Percentiles rank a stretch among this genome's conserved stretches.
phyloP scores from a whole-genome alignment of 1,140 invertebrate species.

The Pachypeltis micranthus region DNA sequence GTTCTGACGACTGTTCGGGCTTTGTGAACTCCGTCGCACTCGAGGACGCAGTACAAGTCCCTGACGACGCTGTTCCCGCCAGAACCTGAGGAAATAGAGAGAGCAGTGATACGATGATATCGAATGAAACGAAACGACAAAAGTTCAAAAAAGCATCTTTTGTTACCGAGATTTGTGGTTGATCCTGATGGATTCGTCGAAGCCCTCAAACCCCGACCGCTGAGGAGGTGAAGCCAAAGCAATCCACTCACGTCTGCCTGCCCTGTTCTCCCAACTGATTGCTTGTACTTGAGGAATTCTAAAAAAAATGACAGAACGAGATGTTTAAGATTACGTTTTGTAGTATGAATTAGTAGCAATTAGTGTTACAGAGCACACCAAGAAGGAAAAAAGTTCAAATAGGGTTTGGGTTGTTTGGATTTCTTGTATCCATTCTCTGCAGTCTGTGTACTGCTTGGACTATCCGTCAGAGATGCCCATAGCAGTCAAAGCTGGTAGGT shows the following conservation, averaged over 20 bases:
- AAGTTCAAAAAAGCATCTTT: constrained; percentile 4
- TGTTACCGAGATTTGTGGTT: constrained; percentile 21
- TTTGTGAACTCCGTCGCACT: constrained; percentile 82
- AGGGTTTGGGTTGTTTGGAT: too few relatives aligned
- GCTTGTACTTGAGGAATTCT: constrained; percentile 85
- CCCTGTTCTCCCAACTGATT: constrained; percentile 47
- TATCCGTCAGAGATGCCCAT: too few relatives aligned
- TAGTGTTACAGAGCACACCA: too few relatives aligned
- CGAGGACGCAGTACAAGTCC: constrained; percentile 93
- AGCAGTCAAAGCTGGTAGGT: too few relatives aligned
- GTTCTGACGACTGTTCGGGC: constrained; percentile 93
- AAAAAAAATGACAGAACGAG: constrained; percentile 18
- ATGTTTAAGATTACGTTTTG: too few relatives aligned
- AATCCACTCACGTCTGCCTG: constrained; percentile 67
- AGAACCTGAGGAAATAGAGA: constrained; percentile 11
- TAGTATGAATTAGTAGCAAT: too few relatives aligned
- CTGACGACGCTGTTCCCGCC: constrained; percentile 41
- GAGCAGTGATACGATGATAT: too few relatives aligned
- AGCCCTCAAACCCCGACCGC: constrained; percentile 73
- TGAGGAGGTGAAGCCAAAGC: constrained; percentile 79
- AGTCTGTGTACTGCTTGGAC: too few relatives aligned
- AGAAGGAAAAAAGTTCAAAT: too few relatives aligned
- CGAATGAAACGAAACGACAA: too few relatives aligned
- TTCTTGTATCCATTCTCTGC: too few relatives aligned
- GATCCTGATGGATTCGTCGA: constrained; percentile 39